These are phyloP conservation scores for Aquatica leii DNA, from an alignment of 2,888 invertebrate genomes.

Conservation along the genomic window DNA sequence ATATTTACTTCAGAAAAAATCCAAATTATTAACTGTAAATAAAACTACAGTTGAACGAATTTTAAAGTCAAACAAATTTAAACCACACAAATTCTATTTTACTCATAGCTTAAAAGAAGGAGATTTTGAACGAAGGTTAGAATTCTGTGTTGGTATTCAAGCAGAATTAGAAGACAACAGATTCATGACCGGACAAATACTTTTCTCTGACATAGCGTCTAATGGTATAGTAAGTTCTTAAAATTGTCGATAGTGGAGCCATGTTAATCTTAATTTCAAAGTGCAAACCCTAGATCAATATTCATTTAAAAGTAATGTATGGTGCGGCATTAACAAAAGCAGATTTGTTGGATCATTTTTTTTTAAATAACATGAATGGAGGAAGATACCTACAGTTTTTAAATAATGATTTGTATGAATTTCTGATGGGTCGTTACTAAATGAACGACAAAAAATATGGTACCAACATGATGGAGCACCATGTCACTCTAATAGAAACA, in stretches of 20 bases:
- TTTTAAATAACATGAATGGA: constrained; percentile 7
- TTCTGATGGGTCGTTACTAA: too few species aligned
- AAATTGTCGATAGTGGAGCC: constrained; percentile 16
- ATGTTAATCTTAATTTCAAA: constrained; percentile 6
- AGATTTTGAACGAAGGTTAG: constrained; percentile 6
- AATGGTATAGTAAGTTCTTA: constrained; percentile 9
- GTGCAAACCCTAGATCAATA: constrained; percentile 11
- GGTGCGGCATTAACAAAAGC: constrained; percentile 16
- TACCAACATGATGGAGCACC: too few species aligned
- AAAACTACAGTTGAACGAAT: too few species aligned
- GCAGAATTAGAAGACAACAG: constrained; percentile 11
- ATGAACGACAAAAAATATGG: too few species aligned
- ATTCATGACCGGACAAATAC: constrained; percentile 5
- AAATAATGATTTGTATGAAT: neutral
- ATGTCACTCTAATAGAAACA: constrained; percentile 11
- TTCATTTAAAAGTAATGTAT: constrained; percentile 17
- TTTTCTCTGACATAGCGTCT: constrained; percentile 15
- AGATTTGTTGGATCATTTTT: constrained; percentile 9
- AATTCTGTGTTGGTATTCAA: constrained; percentile 3
- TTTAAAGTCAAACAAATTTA: constrained; percentile 2
- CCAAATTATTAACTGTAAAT: too few species aligned
- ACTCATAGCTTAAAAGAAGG: constrained; percentile 4
- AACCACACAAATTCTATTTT: constrained; percentile 12
- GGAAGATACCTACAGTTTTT: neutral
- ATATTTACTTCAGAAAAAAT: too few species aligned